phyloP scores from a whole-genome alignment of 2,797 vertebrate genomes.

The Hylomyscus alleni region DNA sequence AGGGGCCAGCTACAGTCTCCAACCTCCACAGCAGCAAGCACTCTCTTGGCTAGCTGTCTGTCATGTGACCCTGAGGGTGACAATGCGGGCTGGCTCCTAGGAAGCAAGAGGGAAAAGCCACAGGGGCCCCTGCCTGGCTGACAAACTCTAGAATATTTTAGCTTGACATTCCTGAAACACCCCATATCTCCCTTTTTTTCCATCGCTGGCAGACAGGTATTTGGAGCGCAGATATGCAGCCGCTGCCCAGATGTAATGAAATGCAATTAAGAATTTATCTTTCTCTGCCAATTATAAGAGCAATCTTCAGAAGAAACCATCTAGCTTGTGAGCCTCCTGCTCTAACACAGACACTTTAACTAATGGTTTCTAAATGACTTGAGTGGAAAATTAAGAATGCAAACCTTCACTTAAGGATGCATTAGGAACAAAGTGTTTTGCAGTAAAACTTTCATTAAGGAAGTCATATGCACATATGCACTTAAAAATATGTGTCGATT shows the following conservation, averaged over 20 bases:
- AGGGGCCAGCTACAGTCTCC: neutral
- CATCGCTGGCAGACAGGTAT: slow-evolving; percentile 62
- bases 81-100: accelerated
- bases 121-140: neutral
- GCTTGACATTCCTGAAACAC: neutral
- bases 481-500: slow-evolving; percentile 74
- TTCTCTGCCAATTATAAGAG: slow-evolving; percentile 83
- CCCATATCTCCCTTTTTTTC: neutral
- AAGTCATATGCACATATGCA: slow-evolving; percentile 61
- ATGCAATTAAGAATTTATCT: slow-evolving; percentile 85
- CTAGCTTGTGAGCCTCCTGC: slow-evolving; percentile 76
- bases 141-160: neutral
- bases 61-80: neutral
- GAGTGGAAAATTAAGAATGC: slow-evolving; percentile 85
- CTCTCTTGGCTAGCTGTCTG: neutral
- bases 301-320: slow-evolving; percentile 83
- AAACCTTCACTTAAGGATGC: slow-evolving; percentile 80
- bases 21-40: neutral
- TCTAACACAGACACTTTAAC: slow-evolving; percentile 84
- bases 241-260: slow-evolving; percentile 77
- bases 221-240: slow-evolving; percentile 61
- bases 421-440: slow-evolving; percentile 83
- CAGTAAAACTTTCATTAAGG: slow-evolving; percentile 84
- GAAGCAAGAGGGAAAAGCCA: neutral
- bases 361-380: slow-evolving; percentile 87